Conservation (phyloP, 2,888 invertebrate species). For the Protonemura montana region DNA sequence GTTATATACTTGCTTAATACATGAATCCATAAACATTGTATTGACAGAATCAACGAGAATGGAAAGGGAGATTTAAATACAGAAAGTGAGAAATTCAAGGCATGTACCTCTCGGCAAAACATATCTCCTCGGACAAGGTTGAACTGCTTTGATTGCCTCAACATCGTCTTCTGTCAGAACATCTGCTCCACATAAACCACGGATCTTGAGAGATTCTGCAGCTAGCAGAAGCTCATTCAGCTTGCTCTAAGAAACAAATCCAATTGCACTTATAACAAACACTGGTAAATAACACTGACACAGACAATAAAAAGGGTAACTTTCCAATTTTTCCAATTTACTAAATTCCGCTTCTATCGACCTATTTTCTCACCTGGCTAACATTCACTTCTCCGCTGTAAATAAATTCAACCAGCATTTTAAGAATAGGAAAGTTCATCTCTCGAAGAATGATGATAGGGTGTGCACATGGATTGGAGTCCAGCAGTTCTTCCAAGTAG, state of each 20-base stretch:
- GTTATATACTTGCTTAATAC: too few relatives aligned
- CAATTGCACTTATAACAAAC: background rate
- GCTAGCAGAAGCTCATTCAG: slow-evolving; percentile 81
- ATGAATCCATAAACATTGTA: too few relatives aligned
- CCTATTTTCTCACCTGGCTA: slow-evolving; percentile 57
- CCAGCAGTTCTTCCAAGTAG: slow-evolving; percentile 54
- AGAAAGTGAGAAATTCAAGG: background rate
- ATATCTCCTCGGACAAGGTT: background rate
- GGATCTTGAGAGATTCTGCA: slow-evolving; percentile 77
- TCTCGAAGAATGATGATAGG: slow-evolving; percentile 77
- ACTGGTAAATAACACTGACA: too few relatives aligned
- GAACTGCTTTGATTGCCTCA: background rate
- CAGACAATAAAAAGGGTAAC: too few relatives aligned
- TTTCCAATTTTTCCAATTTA: too few relatives aligned
- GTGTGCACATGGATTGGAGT: slow-evolving; percentile 52
- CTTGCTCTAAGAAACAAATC: slow-evolving; percentile 68
- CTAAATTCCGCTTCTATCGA: too few relatives aligned
- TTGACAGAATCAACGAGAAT: too few relatives aligned
- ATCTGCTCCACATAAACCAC: slow-evolving; percentile 47
- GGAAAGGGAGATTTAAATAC: too few relatives aligned
- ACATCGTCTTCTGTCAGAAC: background rate
- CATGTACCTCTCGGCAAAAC: background rate
- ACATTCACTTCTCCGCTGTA: slow-evolving; percentile 90
- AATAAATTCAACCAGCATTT: slow-evolving; percentile 88
- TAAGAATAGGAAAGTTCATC: slow-evolving; percentile 83